These are phyloP conservation scores for Xenus cinereus DNA, from an alignment of 2,113 vertebrate species.

Conservation along the genomic window DNA sequence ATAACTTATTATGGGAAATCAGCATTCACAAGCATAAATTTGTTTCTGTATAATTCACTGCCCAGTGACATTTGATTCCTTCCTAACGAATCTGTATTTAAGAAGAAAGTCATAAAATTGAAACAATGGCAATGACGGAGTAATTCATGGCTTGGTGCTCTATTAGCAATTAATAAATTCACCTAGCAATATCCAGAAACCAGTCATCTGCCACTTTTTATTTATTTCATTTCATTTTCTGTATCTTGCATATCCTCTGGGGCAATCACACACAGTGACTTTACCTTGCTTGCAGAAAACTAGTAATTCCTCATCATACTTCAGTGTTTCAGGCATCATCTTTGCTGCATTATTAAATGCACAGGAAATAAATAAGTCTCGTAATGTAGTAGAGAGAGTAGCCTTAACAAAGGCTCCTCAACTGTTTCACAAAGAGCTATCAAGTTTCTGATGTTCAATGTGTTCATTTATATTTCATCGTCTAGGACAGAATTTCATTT, in stretches of 20 bases:
- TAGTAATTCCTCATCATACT: conserved; percentile 61
- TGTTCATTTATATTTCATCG: conserved; percentile 46
- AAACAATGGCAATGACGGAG: conserved; percentile 64
- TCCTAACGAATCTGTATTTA: conserved; percentile 69
- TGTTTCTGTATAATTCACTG: conserved; percentile 57
- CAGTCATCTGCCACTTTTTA: conserved; percentile 55
- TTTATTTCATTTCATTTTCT: conserved; percentile 70
- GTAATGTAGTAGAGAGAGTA: not conserved
- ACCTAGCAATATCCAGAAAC: conserved; percentile 55
- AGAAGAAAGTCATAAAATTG: conserved; percentile 63
- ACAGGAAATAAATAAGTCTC: conserved; percentile 64
- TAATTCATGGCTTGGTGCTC: conserved; percentile 57
- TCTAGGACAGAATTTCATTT: not conserved
- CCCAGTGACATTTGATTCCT: conserved; percentile 65
- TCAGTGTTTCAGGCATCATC: conserved; percentile 26
- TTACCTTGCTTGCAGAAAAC: conserved; percentile 57
- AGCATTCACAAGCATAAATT: conserved; percentile 53
- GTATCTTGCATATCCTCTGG: conserved; percentile 43
- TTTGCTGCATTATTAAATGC: conserved; percentile 69
- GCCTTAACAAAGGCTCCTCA: conserved; percentile 25
- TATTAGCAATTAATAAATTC: conserved; percentile 76
- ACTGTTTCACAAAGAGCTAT: conserved; percentile 30
- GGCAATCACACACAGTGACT: conserved; percentile 46
- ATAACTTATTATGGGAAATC: conserved; percentile 36
- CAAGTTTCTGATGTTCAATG: conserved; percentile 12